A percentile compares a stretch with the other conserved stretches of the same genome.
Conservation (phyloP, 1,140 invertebrate genomes). For the Zaprionus taronus region DNA sequence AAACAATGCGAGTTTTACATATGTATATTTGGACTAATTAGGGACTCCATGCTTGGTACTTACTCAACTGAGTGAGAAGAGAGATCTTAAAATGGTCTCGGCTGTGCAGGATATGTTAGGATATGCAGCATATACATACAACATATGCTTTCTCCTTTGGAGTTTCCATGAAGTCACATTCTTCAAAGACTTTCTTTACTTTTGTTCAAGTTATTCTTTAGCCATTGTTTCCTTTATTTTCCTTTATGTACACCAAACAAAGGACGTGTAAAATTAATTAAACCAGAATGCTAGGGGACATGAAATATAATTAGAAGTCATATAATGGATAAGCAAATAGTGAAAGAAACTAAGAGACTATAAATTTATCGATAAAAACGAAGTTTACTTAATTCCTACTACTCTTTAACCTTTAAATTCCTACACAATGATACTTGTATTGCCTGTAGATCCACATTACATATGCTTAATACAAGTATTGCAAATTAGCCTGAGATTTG, state of each 20-base stretch:
- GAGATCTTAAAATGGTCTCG: background rate
- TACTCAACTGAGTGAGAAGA: background rate
- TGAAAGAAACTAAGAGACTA: too few relatives aligned
- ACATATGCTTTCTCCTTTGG: conserved; percentile 48
- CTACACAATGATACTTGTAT: background rate
- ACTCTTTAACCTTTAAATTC: background rate
- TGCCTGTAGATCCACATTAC: background rate
- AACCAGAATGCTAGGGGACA: conserved; percentile 31
- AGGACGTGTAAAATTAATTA: conserved; percentile 68
- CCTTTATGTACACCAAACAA: conserved; percentile 46
- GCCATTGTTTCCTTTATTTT: conserved; percentile 39
- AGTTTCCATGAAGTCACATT: conserved; percentile 29
- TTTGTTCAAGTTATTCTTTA: conserved; percentile 43
- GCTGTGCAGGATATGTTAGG: background rate
- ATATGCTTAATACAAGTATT: conserved; percentile 8
- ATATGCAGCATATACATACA: background rate
- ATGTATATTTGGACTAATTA: too few relatives aligned
- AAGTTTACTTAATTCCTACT: background rate
- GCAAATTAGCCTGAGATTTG: conserved; percentile 7
- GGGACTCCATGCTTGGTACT: background rate
- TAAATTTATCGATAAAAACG: background rate
- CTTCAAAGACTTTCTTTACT: background rate
- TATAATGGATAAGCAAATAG: background rate
- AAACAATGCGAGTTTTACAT: background rate
- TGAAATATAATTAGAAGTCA: conserved; percentile 16